These are phyloP conservation scores for Xiphias gladius DNA, from an alignment of 2,113 vertebrate genomes.

Conservation along the genomic window DNA sequence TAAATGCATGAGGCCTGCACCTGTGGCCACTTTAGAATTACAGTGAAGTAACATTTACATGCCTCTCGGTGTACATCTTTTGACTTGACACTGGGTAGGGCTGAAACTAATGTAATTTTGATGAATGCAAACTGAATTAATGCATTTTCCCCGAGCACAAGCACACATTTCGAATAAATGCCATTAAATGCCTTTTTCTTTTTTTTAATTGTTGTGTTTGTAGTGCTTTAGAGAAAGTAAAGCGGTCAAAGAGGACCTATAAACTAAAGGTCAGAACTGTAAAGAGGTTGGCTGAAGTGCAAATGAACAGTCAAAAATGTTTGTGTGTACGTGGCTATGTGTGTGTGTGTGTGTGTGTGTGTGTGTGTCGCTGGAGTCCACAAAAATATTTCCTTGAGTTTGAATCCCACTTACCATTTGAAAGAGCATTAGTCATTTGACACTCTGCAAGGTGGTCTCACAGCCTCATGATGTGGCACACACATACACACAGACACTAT, in stretches of 20 bases:
- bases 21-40: slow-evolving; percentile 64
- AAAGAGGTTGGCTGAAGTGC: slow-evolving; percentile 19
- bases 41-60: slow-evolving; percentile 56
- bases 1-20: slow-evolving; percentile 72
- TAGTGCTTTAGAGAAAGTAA: slow-evolving; percentile 35
- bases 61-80: slow-evolving; percentile 42
- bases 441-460: slow-evolving; percentile 49
- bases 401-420: background rate
- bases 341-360: background rate
- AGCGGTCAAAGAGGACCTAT: slow-evolving; percentile 30
- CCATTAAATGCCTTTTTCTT: slow-evolving; percentile 46
- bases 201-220: slow-evolving; percentile 27
- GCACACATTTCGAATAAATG: slow-evolving; percentile 37
- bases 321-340: background rate
- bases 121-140: slow-evolving; percentile 54
- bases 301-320: slow-evolving; percentile 14
- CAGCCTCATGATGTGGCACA: slow-evolving; percentile 24
- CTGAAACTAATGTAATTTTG: slow-evolving; percentile 55
- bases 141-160: background rate
- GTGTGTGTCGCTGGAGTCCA: background rate
- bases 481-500: slow-evolving; percentile 18
- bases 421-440: slow-evolving; percentile 50
- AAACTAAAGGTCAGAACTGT: slow-evolving; percentile 51
- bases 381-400: slow-evolving; percentile 15
- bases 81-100: slow-evolving; percentile 22